phyloP scores from a whole-genome alignment of 2,113 vertebrate genomes.

The Seriola dumerili region DNA sequence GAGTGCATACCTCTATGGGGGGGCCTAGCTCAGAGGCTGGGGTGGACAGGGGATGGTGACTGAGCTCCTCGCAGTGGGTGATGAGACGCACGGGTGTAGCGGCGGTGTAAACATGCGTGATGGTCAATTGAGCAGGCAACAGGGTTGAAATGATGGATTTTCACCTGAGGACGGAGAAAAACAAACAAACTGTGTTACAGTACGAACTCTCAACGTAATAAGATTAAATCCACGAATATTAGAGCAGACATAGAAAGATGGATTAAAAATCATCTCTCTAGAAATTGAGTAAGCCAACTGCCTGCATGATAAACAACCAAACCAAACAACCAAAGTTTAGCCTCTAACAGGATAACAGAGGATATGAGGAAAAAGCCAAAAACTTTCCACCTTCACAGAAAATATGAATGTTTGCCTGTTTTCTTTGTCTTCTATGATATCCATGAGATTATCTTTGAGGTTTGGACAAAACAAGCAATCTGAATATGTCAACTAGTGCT shows the following conservation, averaged over 20 bases:
- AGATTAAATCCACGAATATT: neutral
- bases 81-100: conserved; percentile 20
- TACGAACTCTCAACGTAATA: neutral
- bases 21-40: conserved; percentile 55
- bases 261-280: neutral
- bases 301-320: neutral
- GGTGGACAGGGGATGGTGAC: conserved; percentile 49
- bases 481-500: neutral
- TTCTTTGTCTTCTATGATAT: neutral
- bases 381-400: too few relatives aligned
- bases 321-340: neutral
- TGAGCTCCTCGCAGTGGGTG: conserved; percentile 35
- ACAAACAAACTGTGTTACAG: neutral
- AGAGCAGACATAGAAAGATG: neutral
- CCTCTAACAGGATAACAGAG: neutral
- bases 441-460: too few relatives aligned
- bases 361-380: too few relatives aligned
- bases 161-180: conserved; percentile 18
- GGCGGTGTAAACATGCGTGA: conserved; percentile 34
- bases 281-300: neutral
- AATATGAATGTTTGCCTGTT: too few relatives aligned
- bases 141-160: conserved; percentile 47
- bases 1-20: conserved; percentile 83
- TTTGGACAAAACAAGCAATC: too few relatives aligned
- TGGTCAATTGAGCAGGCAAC: conserved; percentile 52